Base-by-base conservation (phyloP, 2,797 vertebrate species). In the Australoheros facetus region DNA sequence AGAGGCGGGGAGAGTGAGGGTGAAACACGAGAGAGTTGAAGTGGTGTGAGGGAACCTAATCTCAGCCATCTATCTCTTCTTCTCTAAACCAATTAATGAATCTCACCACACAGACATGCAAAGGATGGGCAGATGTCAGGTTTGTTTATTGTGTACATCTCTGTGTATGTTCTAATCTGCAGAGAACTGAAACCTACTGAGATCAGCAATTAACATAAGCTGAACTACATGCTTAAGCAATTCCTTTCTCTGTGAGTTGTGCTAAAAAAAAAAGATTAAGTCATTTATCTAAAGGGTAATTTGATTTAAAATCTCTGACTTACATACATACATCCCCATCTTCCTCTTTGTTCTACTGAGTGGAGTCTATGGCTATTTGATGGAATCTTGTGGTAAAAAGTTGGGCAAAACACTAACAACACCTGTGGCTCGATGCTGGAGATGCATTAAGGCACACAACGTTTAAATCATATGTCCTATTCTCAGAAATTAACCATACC, bases 211-310 rank as follows among this genome's bases (percentile, higher is more conserved):
- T 90, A 89, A 92, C 77, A 66, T 45, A 19, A 75, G 80, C 71
- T 51, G 80, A 81, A 81, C 78, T 69, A 37, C 56, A 39, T 1
- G 70, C 34, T 21, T 86, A 88, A 87, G 88, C 83, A 87, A 60
- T 87, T 90, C 80, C 72, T 80, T 87, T 90, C 80, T 71, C 81
- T 58, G 45, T 34, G 69, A 88, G 83, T 9, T 73, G 71, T 77
- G 83, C 14, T 16, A 2, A 72, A 82, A 90, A 90, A 78, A 78
- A 70, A 42, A 64, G 81, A 92, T 88, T 57, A 91, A 88, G 82
- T 64, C n/a, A 78, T 91, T 91, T 83, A 89, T 90, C 85, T 91
- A 89, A 8, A 71, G 6, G 32, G 32, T 90, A 75, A 88, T 91
- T 88, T 64, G 14, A 26, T 23, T 28, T 64, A 42, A 45, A 5